Evolutionary conservation across 2,113 vertebrate species (phyloP).

Genomic region (Aplodontia rufa): DNA sequence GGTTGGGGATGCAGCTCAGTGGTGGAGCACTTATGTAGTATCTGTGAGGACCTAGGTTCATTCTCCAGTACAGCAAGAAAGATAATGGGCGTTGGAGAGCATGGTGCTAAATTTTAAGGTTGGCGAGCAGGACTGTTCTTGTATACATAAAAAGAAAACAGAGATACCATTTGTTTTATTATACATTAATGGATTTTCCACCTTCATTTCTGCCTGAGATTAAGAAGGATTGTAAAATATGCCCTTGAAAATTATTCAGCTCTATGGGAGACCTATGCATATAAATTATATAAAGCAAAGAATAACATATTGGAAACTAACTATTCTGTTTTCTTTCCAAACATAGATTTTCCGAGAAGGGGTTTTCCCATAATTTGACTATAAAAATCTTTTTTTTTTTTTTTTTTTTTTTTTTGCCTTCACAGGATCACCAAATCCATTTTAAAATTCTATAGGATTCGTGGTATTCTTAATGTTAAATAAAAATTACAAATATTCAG

Average conservation of each 20-base stretch:
- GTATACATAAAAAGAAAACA: not conserved
- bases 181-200: not conserved
- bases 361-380: not conserved
- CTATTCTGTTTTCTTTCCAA: not conserved
- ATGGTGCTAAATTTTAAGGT: not conserved
- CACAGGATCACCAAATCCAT: not conserved
- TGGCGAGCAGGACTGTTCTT: not conserved
- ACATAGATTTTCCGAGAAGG: not conserved
- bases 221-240: not conserved
- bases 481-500: not conserved
- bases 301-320: not conserved
- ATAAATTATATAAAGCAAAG: not conserved
- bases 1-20: too few species aligned
- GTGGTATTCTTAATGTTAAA: not conserved
- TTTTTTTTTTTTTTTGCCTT: not conserved
- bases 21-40: too few species aligned
- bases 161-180: not conserved
- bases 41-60: too few species aligned
- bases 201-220: constrained; percentile 20
- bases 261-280: not conserved
- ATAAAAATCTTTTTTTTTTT: not conserved
- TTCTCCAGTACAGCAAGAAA: too few species aligned
- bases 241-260: not conserved
- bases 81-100: not conserved
- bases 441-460: not conserved